Base-by-base conservation (phyloP, 1,140 invertebrate species). In the Lasioglossum albipes region DNA sequence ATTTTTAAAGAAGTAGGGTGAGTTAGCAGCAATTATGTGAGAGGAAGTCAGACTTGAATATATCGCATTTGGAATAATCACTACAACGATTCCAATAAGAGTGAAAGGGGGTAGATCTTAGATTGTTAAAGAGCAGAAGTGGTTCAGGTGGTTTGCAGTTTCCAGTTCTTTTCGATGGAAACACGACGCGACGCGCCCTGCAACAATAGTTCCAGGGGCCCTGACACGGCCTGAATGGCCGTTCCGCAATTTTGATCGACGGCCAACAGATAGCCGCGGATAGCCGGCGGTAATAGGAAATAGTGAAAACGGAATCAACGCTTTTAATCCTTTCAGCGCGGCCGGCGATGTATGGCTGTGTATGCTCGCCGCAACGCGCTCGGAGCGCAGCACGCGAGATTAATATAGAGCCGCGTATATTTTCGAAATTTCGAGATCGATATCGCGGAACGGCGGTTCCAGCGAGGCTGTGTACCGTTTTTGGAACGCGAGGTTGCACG, bases 291-390 rank as follows among this genome's bases (percentile, higher is more conserved):
- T 42, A 70, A 69, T 77, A 70, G 67, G 42, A 69, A 59, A 42
- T 20, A 49, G 59, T 36, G 57, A 20, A 42, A 45, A 31, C 67
- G 12, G 75, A 68, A 77, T 70, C 57, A 71, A 78, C 59, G 59
- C 59, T 71, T 71, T 78, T 62, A 71, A 78, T 78, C 75, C 75
- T 70, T 78, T 71, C 67, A 78, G 18, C 65, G 9, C 57, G 75
- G 22, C n/a, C 6, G 68, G n/a, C 73, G 41, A 70, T 70, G 42
- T 27, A 59, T 49, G 36, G 12, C n/a, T 36, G 36, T 27, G 36
- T 36, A 36, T 36, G 57, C 3, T 54, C 52, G 52, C 52, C 52
- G 52, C 52, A 54, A 54, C 52, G 4, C 20, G 18, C 57, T 31
- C 22, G 61, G 22, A 2, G 2, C 61, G 61, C 13, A 27, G 9